Percentiles rank a stretch among this genome's conserved stretches.
Evolutionary conservation across 1,140 invertebrate genomes (phyloP).

Genomic region (Diplogasteroides magnus): DNA sequence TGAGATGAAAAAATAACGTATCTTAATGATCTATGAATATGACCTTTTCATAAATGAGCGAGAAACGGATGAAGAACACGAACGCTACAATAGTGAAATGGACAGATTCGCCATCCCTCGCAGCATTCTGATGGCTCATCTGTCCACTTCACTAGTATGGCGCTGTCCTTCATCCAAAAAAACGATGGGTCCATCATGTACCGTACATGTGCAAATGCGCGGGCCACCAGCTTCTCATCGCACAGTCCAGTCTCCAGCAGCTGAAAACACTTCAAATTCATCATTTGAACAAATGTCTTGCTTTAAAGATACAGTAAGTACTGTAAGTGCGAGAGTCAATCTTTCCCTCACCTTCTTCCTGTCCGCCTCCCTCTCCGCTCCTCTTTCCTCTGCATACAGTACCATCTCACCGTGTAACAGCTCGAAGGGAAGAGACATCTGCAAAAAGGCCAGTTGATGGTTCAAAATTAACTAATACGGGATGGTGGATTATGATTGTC

Average conservation of each 20-base stretch:
- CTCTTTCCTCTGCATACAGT: constrained; percentile 41
- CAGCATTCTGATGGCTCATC: too few relatives aligned
- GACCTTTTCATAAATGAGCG: too few relatives aligned
- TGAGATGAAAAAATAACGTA: too few relatives aligned
- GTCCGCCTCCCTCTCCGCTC: constrained; percentile 25
- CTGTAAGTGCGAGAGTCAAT: constrained; percentile 3
- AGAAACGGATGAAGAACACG: too few relatives aligned
- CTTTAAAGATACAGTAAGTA: constrained; percentile 1
- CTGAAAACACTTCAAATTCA: constrained; percentile 30
- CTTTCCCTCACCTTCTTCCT: constrained; percentile 17
- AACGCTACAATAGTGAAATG: too few relatives aligned
- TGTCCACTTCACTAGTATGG: too few relatives aligned
- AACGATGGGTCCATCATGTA: neutral
- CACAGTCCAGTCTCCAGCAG: constrained; percentile 25
- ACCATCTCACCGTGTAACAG: constrained; percentile 51
- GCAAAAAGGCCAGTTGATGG: neutral
- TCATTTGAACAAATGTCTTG: neutral
- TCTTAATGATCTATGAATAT: too few relatives aligned
- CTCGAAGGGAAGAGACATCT: constrained; percentile 45
- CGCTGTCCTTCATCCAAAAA: too few relatives aligned
- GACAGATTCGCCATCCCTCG: too few relatives aligned
- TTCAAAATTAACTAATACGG: too few relatives aligned
- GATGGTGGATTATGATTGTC: too few relatives aligned
- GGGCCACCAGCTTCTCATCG: constrained; percentile 31
- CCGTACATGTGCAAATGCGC: constrained; percentile 44